These are phyloP conservation scores for Nemotelus pantherinus DNA, from an alignment of 2,888 invertebrate species.

Conservation along the genomic window DNA sequence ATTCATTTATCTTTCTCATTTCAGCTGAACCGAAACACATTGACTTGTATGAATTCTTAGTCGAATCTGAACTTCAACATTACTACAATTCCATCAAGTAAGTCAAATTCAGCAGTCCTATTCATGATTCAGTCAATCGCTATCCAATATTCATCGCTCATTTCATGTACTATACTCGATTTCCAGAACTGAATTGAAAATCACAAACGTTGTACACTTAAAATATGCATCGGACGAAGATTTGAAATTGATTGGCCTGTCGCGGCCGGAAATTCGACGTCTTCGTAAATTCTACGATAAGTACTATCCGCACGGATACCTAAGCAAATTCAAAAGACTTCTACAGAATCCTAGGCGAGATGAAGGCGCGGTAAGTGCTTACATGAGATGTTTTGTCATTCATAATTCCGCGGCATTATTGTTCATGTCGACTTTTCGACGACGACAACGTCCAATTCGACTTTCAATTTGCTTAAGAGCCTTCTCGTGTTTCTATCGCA, in stretches of 20 bases:
- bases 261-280: slow-evolving; percentile 93
- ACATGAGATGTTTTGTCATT: not conserved
- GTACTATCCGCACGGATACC: slow-evolving; percentile 91
- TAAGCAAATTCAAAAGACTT: slow-evolving; percentile 89
- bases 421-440: no score
- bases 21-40: slow-evolving; percentile 61
- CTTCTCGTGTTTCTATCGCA: not conserved
- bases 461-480: not conserved
- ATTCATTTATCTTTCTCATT: not conserved
- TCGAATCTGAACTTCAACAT: slow-evolving; percentile 93
- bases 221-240: slow-evolving; percentile 96
- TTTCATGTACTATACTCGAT: slow-evolving; percentile 31
- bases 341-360: slow-evolving; percentile 70
- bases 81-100: slow-evolving; percentile 84
- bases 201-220: slow-evolving; percentile 85
- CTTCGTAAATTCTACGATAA: slow-evolving; percentile 93
- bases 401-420: no score
- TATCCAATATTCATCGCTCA: not conserved
- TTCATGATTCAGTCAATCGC: no score
- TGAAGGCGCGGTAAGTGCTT: slow-evolving; percentile 64
- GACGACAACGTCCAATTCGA: not conserved
- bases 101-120: slow-evolving; percentile 55
- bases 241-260: slow-evolving; percentile 89
- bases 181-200: slow-evolving; percentile 84
- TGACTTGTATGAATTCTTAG: slow-evolving; percentile 87